Evolutionary conservation across 2,113 vertebrate species (phyloP), one percentile per base, ranked within the genome.

Genomic region (Boulengerochromis microlepis): DNA sequence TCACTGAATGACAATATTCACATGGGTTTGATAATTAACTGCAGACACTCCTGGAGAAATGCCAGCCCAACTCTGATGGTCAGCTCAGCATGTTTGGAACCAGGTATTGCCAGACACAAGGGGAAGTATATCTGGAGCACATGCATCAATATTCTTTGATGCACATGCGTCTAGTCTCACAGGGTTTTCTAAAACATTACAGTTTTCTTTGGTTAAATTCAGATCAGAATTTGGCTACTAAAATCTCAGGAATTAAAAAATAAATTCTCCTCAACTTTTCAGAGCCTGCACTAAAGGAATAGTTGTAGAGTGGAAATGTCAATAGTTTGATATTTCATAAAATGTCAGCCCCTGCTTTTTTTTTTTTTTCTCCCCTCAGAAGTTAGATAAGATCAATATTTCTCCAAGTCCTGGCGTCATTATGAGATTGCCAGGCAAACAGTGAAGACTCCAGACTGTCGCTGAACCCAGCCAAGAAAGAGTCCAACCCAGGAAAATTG

Each of bases 1-100:
- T 86, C 86, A 82, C 29, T 91, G 89, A 93, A 87, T 78, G 84
- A 86, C 81, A 61, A 87, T 78, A 76, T 87, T 93, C 88, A 86
- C 92, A 90, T 82, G 87, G 78, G 61, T 26, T 57, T 59, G 47
- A 24, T 92, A 82, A 94, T 94, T 87, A 92, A 92, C 71, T 59
- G 84, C n/a, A 10, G 45, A 81, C 47, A 31, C 61, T 85, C 38
- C 64, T 89, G 80, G 84, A 87, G 42, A 26, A 66, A 71, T 1
- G 57, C 81, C 88, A 91, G 59, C 26, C 18, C 42, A 19, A 38
- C 54, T 84, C 31, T 81, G 42, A 86, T 3, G 22, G 84, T 90
- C 86, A 88, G 56, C 24, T 29, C 15, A 22, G 71, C 71, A 50
- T 19, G 42, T 50, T 50, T 78, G 71, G 71, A 50, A 19, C 6